Base-by-base conservation (phyloP, 2,113 vertebrate species). In the Lasiurus cinereus region DNA sequence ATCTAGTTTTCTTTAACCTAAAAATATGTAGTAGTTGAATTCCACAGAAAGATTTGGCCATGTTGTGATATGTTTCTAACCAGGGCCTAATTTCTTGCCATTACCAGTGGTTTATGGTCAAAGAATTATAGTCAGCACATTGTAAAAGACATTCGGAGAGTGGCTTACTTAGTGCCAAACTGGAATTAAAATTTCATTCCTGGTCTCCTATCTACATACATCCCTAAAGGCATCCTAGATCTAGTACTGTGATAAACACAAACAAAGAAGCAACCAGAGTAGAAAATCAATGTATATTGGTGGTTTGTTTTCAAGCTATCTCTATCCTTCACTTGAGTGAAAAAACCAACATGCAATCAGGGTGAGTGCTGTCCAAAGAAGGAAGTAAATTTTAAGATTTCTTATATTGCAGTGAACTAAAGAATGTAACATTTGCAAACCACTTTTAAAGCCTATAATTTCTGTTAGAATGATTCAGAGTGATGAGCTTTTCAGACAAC, bases 71-170 rank as follows among this genome's bases (percentile, higher is more conserved):
- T 77, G 24, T 93, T 98, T 88, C 83, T 97, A 97, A 96, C 93
- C 89, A 97, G n/a, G 48, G 84, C 91, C 79, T 96, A 96, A 96
- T 97, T 97, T 97, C 72, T 97, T 96, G 83, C 87, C 93, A 92
- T 96, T 98, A 87, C 24, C 89, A 73, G 92, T 80, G 93, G 89
- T 84, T 98, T 98, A 94, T 93, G 95, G 95, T 94, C 96, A 91
- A 88, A 97, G 83, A 91, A 74, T 88, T 97, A 52, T 70, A 96
- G 95, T 96, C 96, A 98, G 96, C 97, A 98, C 97, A 97, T 97
- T 93, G 77, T 97, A 73, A 93, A 97, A 98, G 15, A 78, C 59
- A 76, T 83, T 94, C 82, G 85, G 73, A 27, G 2, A 90, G 95
- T 31, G 67, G 69, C 21, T 92, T 91, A 21, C 62, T 92, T 39